A percentile compares a stretch with the other conserved stretches of the same genome.
These are phyloP conservation scores for Urocolius indicus DNA, from an alignment of 2,113 vertebrate genomes.

Conservation along the genomic window DNA sequence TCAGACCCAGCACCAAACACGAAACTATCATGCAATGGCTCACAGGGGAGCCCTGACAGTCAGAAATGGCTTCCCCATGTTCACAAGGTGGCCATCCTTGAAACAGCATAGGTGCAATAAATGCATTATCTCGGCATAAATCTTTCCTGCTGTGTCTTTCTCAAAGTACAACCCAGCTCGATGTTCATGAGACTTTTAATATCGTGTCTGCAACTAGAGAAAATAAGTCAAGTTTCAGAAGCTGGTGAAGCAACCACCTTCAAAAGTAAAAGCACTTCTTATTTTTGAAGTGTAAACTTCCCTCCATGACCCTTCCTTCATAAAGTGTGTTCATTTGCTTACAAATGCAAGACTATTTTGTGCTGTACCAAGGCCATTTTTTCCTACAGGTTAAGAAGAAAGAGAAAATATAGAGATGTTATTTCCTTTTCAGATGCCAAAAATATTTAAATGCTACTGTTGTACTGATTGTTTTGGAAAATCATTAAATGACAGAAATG, in stretches of 20 bases:
- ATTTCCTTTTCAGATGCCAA: not conserved
- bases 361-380: not conserved
- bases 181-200: not conserved
- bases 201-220: not conserved
- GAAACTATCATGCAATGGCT: not conserved
- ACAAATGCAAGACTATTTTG: not conserved
- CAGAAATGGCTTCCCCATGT: not conserved
- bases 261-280: constrained; percentile 6
- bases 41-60: not conserved
- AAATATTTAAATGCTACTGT: not conserved
- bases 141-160: not conserved
- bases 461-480: not conserved
- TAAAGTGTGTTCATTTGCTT: not conserved
- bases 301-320: not conserved
- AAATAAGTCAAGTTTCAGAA: constrained; percentile 61
- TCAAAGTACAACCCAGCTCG: not conserved
- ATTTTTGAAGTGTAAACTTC: constrained; percentile 5
- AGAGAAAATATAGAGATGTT: not conserved
- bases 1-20: not conserved
- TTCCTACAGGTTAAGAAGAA: not conserved
- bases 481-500: not conserved
- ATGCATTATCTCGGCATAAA: not conserved
- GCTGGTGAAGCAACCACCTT: not conserved
- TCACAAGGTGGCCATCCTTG: not conserved
- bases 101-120: not conserved